phyloP scores from a whole-genome alignment of 2,113 vertebrate species.

The Pionites leucogaster region DNA sequence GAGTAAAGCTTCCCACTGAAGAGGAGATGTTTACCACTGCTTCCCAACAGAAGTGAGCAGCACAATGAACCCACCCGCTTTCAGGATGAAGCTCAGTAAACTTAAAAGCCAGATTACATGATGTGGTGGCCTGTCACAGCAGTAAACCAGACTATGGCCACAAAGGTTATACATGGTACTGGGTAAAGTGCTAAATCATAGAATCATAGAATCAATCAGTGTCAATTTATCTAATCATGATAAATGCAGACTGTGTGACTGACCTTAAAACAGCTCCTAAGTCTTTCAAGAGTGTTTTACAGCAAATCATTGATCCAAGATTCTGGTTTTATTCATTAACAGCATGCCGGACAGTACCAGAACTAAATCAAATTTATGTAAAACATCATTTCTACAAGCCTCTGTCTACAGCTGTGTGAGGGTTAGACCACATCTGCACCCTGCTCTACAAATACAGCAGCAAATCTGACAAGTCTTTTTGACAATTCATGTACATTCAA shows the following conservation, averaged over 20 bases:
- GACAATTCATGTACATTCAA: neutral
- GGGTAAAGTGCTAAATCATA: neutral
- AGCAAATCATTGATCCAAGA: neutral
- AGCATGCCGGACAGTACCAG: neutral
- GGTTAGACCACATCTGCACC: neutral
- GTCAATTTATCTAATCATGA: neutral
- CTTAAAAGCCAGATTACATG: neutral
- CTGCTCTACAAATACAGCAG: neutral
- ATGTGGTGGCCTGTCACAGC: neutral
- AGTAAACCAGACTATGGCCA: neutral
- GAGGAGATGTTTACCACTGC: neutral
- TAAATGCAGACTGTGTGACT: neutral
- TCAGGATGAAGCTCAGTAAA: neutral
- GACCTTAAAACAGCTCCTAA: neutral
- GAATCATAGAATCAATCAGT: neutral
- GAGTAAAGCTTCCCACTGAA: neutral
- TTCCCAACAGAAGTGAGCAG: neutral
- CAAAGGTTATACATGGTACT: too few species aligned
- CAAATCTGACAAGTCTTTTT: neutral
- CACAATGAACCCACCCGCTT: neutral
- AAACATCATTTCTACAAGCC: neutral
- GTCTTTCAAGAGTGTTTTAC: neutral
- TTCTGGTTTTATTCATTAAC: neutral
- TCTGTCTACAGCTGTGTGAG: neutral
- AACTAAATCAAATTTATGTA: neutral